These are phyloP conservation scores for Cephus runcator DNA, from an alignment of 2,888 invertebrate genomes.

Conservation along the genomic window DNA sequence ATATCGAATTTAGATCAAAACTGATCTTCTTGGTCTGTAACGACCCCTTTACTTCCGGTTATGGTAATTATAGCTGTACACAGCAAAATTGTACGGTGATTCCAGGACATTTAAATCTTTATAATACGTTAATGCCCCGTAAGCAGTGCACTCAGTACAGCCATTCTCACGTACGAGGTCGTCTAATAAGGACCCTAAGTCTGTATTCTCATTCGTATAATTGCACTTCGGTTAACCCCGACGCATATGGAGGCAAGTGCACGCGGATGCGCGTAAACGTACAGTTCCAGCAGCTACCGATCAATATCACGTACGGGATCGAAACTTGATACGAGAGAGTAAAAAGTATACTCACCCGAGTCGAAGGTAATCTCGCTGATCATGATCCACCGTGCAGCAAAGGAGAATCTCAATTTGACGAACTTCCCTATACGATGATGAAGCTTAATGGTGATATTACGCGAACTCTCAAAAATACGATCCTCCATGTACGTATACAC, in stretches of 20 bases:
- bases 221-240: background rate
- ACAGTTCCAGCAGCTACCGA: background rate
- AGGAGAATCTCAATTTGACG: slow-evolving; percentile 81
- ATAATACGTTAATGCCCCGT: background rate
- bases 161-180: background rate
- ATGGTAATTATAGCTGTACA: background rate
- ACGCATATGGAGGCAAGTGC: background rate
- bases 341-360: slow-evolving; percentile 71
- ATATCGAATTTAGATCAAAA: background rate
- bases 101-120: background rate
- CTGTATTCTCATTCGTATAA: background rate
- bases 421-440: slow-evolving; percentile 84
- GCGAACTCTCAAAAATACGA: slow-evolving; percentile 81
- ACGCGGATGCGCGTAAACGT: background rate
- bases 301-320: background rate
- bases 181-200: background rate
- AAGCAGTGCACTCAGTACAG: background rate
- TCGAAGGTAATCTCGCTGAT: slow-evolving; percentile 90
- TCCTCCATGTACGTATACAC: slow-evolving; percentile 79
- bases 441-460: slow-evolving; percentile 84
- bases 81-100: background rate
- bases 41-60: background rate
- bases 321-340: background rate
- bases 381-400: slow-evolving; percentile 88
- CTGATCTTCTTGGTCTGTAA: background rate